Evolutionary conservation across 2,797 vertebrate species (phyloP).

Genomic region (Pelochelys cantorii): DNA sequence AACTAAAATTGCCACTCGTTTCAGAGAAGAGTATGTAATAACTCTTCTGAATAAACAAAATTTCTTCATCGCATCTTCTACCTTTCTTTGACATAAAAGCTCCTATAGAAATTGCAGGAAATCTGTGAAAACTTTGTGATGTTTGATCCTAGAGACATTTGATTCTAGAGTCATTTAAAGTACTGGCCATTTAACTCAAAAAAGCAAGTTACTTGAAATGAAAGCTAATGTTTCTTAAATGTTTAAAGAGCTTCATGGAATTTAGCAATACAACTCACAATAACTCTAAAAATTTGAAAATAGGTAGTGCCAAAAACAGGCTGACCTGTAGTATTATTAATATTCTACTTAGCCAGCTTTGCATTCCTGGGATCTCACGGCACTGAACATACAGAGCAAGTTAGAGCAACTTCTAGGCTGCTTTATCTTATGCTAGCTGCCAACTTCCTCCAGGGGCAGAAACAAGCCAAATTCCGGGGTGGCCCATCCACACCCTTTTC

Average conservation of each 20-base stretch:
- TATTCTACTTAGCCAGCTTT: neutral
- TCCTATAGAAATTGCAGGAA: slow-evolving; percentile 58
- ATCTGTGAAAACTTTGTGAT: slow-evolving; percentile 60
- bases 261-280: slow-evolving; percentile 41
- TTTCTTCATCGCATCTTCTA: slow-evolving; percentile 50
- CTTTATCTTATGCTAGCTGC: neutral
- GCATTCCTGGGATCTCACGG: neutral
- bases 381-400: neutral
- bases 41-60: slow-evolving; percentile 39
- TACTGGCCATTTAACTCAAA: slow-evolving; percentile 39
- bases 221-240: slow-evolving; percentile 12
- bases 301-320: slow-evolving; percentile 28
- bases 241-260: slow-evolving; percentile 45
- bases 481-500: no score
- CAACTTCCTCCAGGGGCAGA: neutral
- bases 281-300: slow-evolving; percentile 43
- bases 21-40: slow-evolving; percentile 41
- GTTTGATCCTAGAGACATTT: slow-evolving; percentile 62
- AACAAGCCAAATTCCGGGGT: neutral
- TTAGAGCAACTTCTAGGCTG: neutral
- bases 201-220: slow-evolving; percentile 43
- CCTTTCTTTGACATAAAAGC: slow-evolving; percentile 35
- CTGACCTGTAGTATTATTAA: slow-evolving; percentile 13
- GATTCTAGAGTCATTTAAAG: slow-evolving; percentile 60
- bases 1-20: slow-evolving; percentile 70